Conservation (phyloP, 2,888 invertebrate species). For the Leptopilina drosophilae region DNA sequence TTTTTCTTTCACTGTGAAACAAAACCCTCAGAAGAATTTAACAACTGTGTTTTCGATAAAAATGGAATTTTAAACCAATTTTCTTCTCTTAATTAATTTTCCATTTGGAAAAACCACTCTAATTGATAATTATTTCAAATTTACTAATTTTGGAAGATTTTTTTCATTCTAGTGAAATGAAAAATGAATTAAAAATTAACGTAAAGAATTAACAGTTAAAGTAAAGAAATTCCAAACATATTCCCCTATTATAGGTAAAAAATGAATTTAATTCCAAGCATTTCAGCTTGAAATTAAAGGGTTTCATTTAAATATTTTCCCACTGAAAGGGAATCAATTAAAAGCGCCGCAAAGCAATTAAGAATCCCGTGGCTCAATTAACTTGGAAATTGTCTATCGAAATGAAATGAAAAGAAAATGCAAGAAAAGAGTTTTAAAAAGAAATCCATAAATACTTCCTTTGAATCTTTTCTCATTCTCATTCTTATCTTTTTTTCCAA, state of each 20-base stretch:
- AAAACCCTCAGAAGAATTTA: too few relatives aligned
- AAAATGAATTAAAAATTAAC: too few relatives aligned
- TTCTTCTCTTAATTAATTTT: too few relatives aligned
- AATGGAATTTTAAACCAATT: too few relatives aligned
- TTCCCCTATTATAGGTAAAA: background rate
- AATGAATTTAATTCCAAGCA: background rate
- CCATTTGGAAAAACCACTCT: too few relatives aligned
- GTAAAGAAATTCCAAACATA: too few relatives aligned
- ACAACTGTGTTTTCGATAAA: too few relatives aligned
- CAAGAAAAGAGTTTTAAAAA: background rate
- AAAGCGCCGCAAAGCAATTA: background rate
- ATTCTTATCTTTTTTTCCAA: slow-evolving; percentile 14
- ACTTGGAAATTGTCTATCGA: slow-evolving; percentile 14
- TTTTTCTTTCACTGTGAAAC: too few relatives aligned
- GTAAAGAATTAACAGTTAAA: too few relatives aligned
- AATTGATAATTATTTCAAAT: too few relatives aligned
- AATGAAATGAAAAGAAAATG: slow-evolving; percentile 8
- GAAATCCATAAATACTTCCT: slow-evolving; percentile 11
- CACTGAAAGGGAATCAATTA: background rate
- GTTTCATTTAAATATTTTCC: slow-evolving; percentile 4
- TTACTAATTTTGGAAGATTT: too few relatives aligned
- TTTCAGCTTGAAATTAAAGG: background rate
- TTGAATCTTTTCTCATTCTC: slow-evolving; percentile 12
- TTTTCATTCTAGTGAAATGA: too few relatives aligned
- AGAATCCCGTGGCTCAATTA: slow-evolving; percentile 1